Conservation (phyloP, 1,140 invertebrate species). For the Homalodisca vitripennis region DNA sequence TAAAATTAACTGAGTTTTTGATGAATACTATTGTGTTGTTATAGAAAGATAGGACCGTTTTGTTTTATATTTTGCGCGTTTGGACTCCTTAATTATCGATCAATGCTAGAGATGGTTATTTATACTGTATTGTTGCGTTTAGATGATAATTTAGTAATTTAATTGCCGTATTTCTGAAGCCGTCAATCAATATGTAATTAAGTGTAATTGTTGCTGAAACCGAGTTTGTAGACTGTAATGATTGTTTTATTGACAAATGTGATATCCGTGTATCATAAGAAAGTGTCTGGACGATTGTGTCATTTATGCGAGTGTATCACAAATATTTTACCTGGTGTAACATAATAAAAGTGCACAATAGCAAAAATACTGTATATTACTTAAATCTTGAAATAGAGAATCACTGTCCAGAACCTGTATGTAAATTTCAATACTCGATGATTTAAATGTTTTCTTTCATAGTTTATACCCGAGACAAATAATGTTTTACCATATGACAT, state of each 20-base stretch:
- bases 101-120: not conserved
- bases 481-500: too few relatives aligned
- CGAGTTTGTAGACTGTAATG: conserved; percentile 18
- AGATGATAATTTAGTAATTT: not conserved
- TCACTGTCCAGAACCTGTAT: conserved; percentile 9
- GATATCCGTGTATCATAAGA: conserved; percentile 24
- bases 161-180: not conserved
- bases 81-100: not conserved
- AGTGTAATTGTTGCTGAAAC: conserved; percentile 20
- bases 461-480: too few relatives aligned
- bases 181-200: conserved; percentile 21
- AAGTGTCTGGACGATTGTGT: conserved; percentile 14
- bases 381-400: conserved; percentile 4
- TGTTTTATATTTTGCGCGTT: not conserved
- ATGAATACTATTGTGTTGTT: not conserved
- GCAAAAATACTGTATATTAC: conserved; percentile 3
- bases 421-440: conserved; percentile 3
- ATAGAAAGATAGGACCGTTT: too few relatives aligned
- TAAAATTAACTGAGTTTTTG: not conserved
- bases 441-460: too few relatives aligned
- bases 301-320: conserved; percentile 21
- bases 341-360: conserved; percentile 17
- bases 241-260: conserved; percentile 22
- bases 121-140: conserved; percentile 7
- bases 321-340: conserved; percentile 17